Base-by-base conservation (phyloP, 2,888 invertebrate genomes). In the Drosophila atroscutellata region DNA sequence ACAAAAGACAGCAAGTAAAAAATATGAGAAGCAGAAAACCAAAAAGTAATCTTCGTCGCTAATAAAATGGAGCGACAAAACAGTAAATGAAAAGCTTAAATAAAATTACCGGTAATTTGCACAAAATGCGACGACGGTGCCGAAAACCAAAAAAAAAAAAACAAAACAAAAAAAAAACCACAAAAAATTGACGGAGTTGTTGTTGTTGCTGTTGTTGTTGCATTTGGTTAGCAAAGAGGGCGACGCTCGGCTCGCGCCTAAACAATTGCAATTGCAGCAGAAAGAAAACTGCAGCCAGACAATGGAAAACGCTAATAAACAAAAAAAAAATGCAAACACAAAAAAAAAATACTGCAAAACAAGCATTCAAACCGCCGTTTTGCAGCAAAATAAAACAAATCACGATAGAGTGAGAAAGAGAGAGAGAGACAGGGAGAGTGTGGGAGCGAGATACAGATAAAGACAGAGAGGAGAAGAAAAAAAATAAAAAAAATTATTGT, bases 41-140 rank as follows among this genome's bases (percentile, higher is more conserved):
- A 54, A 65, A 59, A 58, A 50, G 59, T 60, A 66, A 81, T 63
- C 74, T 72, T 49, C 52, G 49, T 37, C 56, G 73, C 74, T 75
- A 83, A 87, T 81, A 77, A 86, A 88, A 68, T 77, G 83, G 68
- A 73, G 79, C 81, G 86, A 83, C 86, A 87, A 85, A 84, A 73
- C 73, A 72, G 86, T 79, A 81, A 85, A 85, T 86, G 86, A 86
- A 85, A 85, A 73, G 81, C 81, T 81, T 83, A 69, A 88, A 80
- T 80, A 77, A 85, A 86, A 80, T 87, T 77, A 72, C 77, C 47
- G 59, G 72, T 50, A 86, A 85, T 85, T 88, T 85, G 86, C 86
- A 88, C 86, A 74, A 86, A 88, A 79, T 71, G 70, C 72, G 63
- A 52, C 64, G 63, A 57, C 61, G 56, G 26, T 24, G 60, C 71